These are phyloP conservation scores for Aldrovandia affinis DNA, from an alignment of 2,797 vertebrate genomes.

Conservation along the genomic window DNA sequence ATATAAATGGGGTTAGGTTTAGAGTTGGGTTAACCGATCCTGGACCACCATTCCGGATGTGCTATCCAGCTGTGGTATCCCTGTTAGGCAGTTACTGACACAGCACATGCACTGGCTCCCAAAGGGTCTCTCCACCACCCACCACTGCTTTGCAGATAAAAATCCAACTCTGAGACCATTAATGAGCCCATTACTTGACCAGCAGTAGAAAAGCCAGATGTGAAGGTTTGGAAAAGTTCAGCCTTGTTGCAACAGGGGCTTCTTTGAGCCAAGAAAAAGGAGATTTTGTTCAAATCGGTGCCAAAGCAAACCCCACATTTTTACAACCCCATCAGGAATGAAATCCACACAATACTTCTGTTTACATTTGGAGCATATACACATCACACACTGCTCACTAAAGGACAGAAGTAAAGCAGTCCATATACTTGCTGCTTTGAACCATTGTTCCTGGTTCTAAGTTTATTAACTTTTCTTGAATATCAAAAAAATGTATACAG, in stretches of 20 bases:
- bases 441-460: not conserved
- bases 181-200: slow-evolving; percentile 26
- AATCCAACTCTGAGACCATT: slow-evolving; percentile 44
- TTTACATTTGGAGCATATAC: slow-evolving; percentile 9
- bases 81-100: not conserved
- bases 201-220: slow-evolving; percentile 24
- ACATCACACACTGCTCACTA: slow-evolving; percentile 13
- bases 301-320: slow-evolving; percentile 39
- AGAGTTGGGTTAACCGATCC: not conserved
- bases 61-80: not conserved
- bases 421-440: not conserved
- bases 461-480: not conserved
- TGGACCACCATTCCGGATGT: not conserved
- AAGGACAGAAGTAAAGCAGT: not conserved
- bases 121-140: not conserved
- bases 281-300: slow-evolving; percentile 25
- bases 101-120: not conserved
- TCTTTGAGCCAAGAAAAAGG: slow-evolving; percentile 36
- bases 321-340: slow-evolving; percentile 39
- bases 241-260: slow-evolving; percentile 42
- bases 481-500: too few species aligned
- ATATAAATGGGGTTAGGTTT: not conserved
- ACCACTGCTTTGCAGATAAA: slow-evolving; percentile 28
- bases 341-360: slow-evolving; percentile 19
- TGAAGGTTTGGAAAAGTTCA: slow-evolving; percentile 34